Evolutionary conservation across 2,797 vertebrate species (phyloP).

Genomic region (Acanthurus lineatus): DNA sequence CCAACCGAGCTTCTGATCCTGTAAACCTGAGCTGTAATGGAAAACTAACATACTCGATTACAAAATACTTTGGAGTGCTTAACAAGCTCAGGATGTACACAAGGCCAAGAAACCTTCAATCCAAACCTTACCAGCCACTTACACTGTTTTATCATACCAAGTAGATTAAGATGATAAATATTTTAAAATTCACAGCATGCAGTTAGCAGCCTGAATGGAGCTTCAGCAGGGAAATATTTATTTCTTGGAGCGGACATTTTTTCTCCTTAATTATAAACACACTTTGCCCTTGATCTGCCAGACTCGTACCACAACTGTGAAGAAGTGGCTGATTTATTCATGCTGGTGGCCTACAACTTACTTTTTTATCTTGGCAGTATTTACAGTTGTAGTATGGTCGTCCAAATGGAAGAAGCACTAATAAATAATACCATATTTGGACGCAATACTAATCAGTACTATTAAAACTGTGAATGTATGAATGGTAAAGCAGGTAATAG

Average conservation of each 20-base stretch:
- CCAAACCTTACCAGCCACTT: not conserved
- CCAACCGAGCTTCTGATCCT: not conserved
- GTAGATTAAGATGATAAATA: not conserved
- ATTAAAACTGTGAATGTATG: too few species aligned
- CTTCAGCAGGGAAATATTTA: not conserved
- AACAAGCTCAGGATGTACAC: too few species aligned
- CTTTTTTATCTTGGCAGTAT: not conserved
- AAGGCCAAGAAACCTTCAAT: not conserved
- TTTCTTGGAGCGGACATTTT: not conserved
- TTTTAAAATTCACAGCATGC: not conserved
- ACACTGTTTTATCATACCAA: not conserved
- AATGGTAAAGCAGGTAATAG: not conserved
- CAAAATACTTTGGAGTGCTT: not conserved
- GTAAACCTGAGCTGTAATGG: not conserved
- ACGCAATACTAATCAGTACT: not conserved
- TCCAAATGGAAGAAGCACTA: not conserved
- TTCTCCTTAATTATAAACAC: not conserved
- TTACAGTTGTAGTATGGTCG: not conserved
- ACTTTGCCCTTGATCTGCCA: not conserved
- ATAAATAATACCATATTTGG: not conserved
- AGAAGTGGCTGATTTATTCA: not conserved
- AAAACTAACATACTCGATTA: not conserved
- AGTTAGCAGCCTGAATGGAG: not conserved
- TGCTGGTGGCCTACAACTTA: not conserved
- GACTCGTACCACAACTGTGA: not conserved